Evolutionary conservation across 2,113 vertebrate species (phyloP), one percentile per base, ranked within the genome.

Genomic region (Oceanites oceanicus): DNA sequence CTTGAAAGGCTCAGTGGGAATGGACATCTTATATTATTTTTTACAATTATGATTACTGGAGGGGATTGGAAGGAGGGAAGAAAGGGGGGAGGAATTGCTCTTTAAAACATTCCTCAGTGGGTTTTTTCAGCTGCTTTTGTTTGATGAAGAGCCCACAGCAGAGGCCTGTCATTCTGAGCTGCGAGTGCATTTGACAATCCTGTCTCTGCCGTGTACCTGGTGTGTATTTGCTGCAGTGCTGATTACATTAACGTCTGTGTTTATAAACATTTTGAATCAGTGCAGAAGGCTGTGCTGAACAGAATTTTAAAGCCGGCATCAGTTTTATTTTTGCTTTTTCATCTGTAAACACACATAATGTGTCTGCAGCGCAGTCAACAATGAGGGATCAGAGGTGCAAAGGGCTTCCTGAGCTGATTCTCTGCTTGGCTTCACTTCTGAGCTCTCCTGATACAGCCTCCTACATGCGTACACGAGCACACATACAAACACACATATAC

Each of bases 241-340:
- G 98, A 98, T 98, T 98, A 56, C 97, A 98, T 98, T 98, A 97
- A 90, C 93, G 96, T 68, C 81, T 22, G 88, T 98, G 98, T 98
- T 98, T 98, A 98, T 98, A 98, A 98, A 98, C 98, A 98, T 97
- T 97, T 80, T 32, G 96, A 97, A 95, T 96, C 76, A 9, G 90
- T 62, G 94, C 95, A 47, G 91, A 80, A 96, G 76, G 66, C 95
- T 70, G 89, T 42, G 92, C 96, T 86, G 96, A 94, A 74, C 11
- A 12, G 94, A 98, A 97, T 97, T 87, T 71, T 94, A 96, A 92
- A 95, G 92, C 42, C 53, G 2, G 50, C 88, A 10, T 76, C 59
- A 0, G 82, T 86, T 92, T 97, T 96, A 52, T 88, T 97, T 96
- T 74, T 87, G 92, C 92, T 32, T 95, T 86, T 93, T 93, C 91